Evolutionary conservation across 2,113 vertebrate species (phyloP).

Genomic region (Shinisaurus crocodilurus): DNA sequence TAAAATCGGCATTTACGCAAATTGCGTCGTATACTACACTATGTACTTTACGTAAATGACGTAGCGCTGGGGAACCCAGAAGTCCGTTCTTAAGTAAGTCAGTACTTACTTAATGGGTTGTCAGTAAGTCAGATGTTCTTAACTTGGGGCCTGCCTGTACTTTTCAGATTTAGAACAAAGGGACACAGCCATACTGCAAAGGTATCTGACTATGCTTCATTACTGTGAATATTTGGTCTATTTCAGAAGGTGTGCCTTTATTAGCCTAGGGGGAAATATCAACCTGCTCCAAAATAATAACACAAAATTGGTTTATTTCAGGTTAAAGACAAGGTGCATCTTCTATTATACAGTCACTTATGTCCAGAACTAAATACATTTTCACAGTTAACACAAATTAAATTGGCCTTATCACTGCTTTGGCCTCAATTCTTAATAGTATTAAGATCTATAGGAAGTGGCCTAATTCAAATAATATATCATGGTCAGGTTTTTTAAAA

Average conservation of each 20-base stretch:
- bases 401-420: slow-evolving; percentile 26
- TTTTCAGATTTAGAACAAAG: not conserved
- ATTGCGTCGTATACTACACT: too few species aligned
- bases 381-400: slow-evolving; percentile 1
- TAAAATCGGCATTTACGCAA: too few species aligned
- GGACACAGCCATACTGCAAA: not conserved
- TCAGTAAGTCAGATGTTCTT: too few species aligned
- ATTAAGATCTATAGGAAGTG: slow-evolving; percentile 25
- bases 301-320: slow-evolving; percentile 15
- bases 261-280: not conserved
- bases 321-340: slow-evolving; percentile 52
- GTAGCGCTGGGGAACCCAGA: too few species aligned
- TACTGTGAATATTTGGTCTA: not conserved
- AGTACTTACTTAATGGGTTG: too few species aligned
- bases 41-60: too few species aligned
- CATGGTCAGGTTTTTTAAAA: slow-evolving; percentile 36
- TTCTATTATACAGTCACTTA: slow-evolving; percentile 28
- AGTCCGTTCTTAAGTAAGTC: too few species aligned
- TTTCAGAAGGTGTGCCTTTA: not conserved
- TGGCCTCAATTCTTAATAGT: not conserved
- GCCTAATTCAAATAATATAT: slow-evolving; percentile 30
- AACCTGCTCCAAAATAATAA: accelerated
- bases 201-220: not conserved
- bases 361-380: slow-evolving; percentile 13
- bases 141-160: too few species aligned